Base-by-base conservation (phyloP, 37 sponge, comb jelly and placozoan genomes). In the Eunapius fragilis region DNA sequence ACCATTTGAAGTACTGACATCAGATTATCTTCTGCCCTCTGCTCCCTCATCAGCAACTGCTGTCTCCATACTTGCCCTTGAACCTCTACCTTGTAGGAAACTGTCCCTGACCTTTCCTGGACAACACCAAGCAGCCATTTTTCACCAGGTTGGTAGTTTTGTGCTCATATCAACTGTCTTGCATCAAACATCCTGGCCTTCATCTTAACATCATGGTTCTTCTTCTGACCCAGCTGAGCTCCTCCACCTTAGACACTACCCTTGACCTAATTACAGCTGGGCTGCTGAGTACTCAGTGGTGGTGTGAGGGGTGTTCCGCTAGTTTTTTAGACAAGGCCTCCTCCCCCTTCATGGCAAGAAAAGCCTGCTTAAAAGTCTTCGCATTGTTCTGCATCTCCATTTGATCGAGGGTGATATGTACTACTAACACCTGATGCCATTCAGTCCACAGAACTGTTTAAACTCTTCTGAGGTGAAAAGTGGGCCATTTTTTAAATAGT, bases 401-500 rank as follows among this genome's bases (percentile, higher is more conserved):
- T 88, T 47, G 70, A 47, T 4, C 71, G 31, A 35, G 89, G 84
- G 68, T 82, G 83, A 32, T 83, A 88, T 41, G 77, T 11, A 79
- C 76, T 10, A 26, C 37, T 23, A n/a, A 27, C 4, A 81, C 72
- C 58, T 48, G 25, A 88, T 48, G 12, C 83, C 78, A 32, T 88
- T 88, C 23, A 0, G n/a, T 19, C 14, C 50, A 47, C 50, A 58
- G 37, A 88, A 88, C 10, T 5, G 17, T 25, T 77, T 24, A 34
- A 89, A 74, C 68, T 84, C 89, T 5, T 9, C n/a, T 2, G 75
- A 72, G n/a, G 72, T 69, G 25, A 89, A 84, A 28, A 78, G 89
- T 31, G 89, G 85, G 6, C 85, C 89, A 82, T 89, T 89, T 72
- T 25, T 19, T n/a, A n/a, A n/a, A n/a, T 48, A 0, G 22, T 36